Base-by-base conservation (phyloP, 2,888 invertebrate genomes). In the Parnassius orleans region DNA sequence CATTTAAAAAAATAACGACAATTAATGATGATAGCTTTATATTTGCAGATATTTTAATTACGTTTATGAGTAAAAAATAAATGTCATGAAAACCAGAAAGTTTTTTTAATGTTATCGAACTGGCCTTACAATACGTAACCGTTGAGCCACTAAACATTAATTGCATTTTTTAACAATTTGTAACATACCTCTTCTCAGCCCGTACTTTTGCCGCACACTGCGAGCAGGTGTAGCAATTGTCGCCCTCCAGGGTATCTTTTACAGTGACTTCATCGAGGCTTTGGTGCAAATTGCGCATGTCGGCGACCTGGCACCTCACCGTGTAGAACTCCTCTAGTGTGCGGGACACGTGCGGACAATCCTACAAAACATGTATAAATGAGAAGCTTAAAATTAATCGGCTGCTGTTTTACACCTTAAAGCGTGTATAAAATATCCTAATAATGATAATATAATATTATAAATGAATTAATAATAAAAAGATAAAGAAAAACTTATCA, bases 221-320 rank as follows among this genome's bases (percentile, higher is more conserved):
- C 12, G 98, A 98, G 82, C 98, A 98, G 0, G 98, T 98, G 84
- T 98, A 98, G 96, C 98, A 98, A 84, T 98, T 98, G 86, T 98
- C 98, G 53, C 98, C 98, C 84, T 98, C 98, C 1, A 98, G 88
- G 41, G 98, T 98, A 82, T 98, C 98, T 81, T 98, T 98, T 10
- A 98, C 98, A 0, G 98, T 98, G n/a, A 98, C 97, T 85, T 98
- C 98, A 86, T 98, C 98, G 42, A 98, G 91, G 42, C 98, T 98
- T 86, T 98, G 98, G 77, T 98, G 97, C 46, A 98, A 92, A 87
- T 98, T 98, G 56, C 98, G 93, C 98, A 98, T 98, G 81, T 98
- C 98, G 0, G 98, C 97, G 56, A 98, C 98, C 83, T 98, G 98
- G 82, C 98, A 98, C 9, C 98, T 94, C 12, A 98, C 97, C 3